phyloP scores from a whole-genome alignment of 1,140 invertebrate species.

The Gonatopus flavifemur region DNA sequence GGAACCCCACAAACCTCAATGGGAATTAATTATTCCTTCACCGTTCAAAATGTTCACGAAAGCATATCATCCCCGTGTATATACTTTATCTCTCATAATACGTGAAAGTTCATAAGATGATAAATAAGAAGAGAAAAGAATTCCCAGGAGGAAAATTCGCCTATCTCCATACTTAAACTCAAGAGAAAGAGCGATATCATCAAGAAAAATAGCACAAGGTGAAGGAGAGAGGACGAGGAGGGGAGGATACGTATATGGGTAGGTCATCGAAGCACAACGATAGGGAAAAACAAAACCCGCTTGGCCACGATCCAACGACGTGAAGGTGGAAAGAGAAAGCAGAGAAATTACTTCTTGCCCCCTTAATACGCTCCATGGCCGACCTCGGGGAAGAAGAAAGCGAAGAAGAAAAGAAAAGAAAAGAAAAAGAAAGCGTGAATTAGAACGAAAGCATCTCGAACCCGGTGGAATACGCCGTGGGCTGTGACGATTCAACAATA shows the following conservation, averaged over 20 bases:
- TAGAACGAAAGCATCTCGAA: not conserved
- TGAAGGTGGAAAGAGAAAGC: conserved; percentile 9
- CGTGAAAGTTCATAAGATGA: too few relatives aligned
- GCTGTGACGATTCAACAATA: conserved; percentile 10
- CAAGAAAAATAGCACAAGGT: not conserved
- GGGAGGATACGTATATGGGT: not conserved
- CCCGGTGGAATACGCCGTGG: conserved; percentile 7
- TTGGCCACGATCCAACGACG: conserved; percentile 18
- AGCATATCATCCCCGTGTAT: too few relatives aligned
- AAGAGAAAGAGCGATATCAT: too few relatives aligned
- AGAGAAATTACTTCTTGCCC: conserved; percentile 5
- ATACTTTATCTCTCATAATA: too few relatives aligned
- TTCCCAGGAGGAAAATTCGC: too few relatives aligned
- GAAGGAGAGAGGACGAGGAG: not conserved
- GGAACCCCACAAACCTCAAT: too few relatives aligned
- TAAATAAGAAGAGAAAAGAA: too few relatives aligned
- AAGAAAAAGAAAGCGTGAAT: not conserved
- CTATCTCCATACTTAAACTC: too few relatives aligned
- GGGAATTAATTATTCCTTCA: too few relatives aligned
- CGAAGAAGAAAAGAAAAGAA: not conserved
- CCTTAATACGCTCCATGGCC: conserved; percentile 12
- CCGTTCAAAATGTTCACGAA: too few relatives aligned
- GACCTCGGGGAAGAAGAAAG: conserved; percentile 5
- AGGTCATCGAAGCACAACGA: conserved; percentile 6
- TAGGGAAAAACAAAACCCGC: conserved; percentile 14